phyloP scores from a whole-genome alignment of 2,888 invertebrate species.

The Pomacea canaliculata region DNA sequence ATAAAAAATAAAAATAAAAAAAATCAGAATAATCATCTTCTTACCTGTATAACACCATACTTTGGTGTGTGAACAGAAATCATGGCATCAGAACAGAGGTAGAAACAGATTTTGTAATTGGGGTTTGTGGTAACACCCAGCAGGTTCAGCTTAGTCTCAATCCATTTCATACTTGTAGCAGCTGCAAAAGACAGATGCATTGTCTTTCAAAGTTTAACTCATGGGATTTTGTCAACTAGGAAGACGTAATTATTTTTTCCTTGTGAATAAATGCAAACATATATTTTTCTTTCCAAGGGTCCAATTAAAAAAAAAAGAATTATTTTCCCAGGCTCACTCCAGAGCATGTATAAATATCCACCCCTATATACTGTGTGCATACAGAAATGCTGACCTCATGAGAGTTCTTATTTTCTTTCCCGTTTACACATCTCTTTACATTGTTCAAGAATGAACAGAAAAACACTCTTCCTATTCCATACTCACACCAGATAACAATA shows the following conservation, averaged over 20 bases:
- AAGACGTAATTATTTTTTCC: too few species aligned
- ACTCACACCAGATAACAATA: constrained; percentile 91
- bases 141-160: constrained; percentile 95
- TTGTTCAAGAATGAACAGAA: too few species aligned
- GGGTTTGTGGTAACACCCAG: constrained; percentile 84
- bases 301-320: not conserved
- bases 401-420: too few species aligned
- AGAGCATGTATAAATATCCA: too few species aligned
- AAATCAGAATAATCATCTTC: not conserved
- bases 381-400: too few species aligned
- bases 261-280: too few species aligned
- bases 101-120: constrained; percentile 91
- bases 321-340: too few species aligned
- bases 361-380: too few species aligned
- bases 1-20: not conserved
- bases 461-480: too few species aligned
- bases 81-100: constrained; percentile 93
- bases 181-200: constrained; percentile 69
- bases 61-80: constrained; percentile 92
- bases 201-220: not conserved
- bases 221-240: not conserved
- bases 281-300: not conserved
- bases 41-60: constrained; percentile 91
- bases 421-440: too few species aligned
- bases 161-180: constrained; percentile 98